Conservation (phyloP, 2,797 vertebrate genomes). For the Amniataba percoides region DNA sequence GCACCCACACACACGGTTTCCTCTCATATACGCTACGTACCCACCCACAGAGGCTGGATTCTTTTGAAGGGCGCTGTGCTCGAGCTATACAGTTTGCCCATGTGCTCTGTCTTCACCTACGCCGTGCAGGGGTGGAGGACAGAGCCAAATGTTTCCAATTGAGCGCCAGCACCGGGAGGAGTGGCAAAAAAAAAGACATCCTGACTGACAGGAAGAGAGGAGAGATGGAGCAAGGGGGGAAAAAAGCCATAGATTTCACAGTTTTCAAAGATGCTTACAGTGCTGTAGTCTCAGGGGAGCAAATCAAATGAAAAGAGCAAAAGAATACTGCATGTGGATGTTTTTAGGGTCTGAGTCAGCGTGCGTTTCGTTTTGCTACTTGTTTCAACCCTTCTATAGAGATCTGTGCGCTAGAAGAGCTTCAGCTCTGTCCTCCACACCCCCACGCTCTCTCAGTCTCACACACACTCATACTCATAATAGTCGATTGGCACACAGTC, state of each 20-base stretch:
- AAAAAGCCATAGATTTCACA: conserved; percentile 69
- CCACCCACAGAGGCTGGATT: conserved; percentile 64
- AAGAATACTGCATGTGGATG: conserved; percentile 48
- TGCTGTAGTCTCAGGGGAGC: conserved; percentile 70
- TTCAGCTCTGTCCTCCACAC: conserved; percentile 79
- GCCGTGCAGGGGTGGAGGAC: conserved; percentile 78
- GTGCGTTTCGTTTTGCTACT: conserved; percentile 54
- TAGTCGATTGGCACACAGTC: conserved; percentile 77
- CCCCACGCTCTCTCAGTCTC: conserved; percentile 49
- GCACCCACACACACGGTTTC: conserved; percentile 13
- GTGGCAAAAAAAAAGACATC: conserved; percentile 54
- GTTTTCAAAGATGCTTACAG: conserved; percentile 75
- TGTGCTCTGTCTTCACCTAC: conserved; percentile 68
- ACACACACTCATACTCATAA: conserved; percentile 62
- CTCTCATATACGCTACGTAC: conserved; percentile 52
- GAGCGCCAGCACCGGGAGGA: conserved; percentile 56
- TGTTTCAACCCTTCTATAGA: conserved; percentile 43
- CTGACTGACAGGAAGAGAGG: conserved; percentile 55
- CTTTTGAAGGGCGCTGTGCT: conserved; percentile 61
- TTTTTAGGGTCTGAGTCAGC: conserved; percentile 54
- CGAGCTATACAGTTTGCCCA: conserved; percentile 63
- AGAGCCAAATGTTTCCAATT: conserved; percentile 75
- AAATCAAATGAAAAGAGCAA: conserved; percentile 48
- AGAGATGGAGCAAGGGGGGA: conserved; percentile 33
- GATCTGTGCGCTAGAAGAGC: conserved; percentile 56